Base-by-base conservation (phyloP, 2,797 vertebrate species). In the Microhierax caerulescens region DNA sequence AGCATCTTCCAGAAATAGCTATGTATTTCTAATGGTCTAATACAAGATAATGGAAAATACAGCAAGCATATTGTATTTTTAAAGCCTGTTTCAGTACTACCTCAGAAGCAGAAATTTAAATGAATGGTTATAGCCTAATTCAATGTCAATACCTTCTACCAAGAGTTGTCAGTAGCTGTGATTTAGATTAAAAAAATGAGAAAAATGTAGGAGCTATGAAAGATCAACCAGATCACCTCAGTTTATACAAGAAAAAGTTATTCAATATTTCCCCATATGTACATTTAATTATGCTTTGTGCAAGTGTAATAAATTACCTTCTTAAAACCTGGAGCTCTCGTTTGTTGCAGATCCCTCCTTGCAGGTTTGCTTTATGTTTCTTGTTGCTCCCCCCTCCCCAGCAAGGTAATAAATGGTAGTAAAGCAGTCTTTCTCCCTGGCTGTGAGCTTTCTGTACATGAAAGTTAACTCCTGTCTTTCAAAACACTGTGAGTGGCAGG, bases 391-490 rank as follows among this genome's bases (percentile, higher is more conserved):
- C 20, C 28, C 11, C 6, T 34, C 41, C 41, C 28, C 76, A 69
- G 0, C n/a, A 94, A 91, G 48, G 68, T 72, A 93, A 95, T 95
- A 95, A 96, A 94, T 37, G 3, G 41, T 16, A 60, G 88, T 85
- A 85, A 93, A 90, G 85, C 72, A 78, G 70, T 53, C 48, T 94
- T 78, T 86, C 61, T 96, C 77, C 34, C 61, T 72, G 67, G 75
- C 88, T 97, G 85, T 68, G 92, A 95, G 88, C 50, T 27, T 93
- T 90, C 70, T 72, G 63, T 43, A 96, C 94, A 97, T 97, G 95
- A 97, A 98, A 98, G 97, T 94, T 93, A 97, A 92, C 92, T 97
- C 73, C 79, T 95, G 82, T 95, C 96, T 97, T 93, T 90, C 43
- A 67, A 90, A 92, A 80, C 6, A 1, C 53, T 32, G 0, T 94